Evolutionary conservation across 2,797 vertebrate species (phyloP).

Genomic region (Phaenicophaeus curvirostris): DNA sequence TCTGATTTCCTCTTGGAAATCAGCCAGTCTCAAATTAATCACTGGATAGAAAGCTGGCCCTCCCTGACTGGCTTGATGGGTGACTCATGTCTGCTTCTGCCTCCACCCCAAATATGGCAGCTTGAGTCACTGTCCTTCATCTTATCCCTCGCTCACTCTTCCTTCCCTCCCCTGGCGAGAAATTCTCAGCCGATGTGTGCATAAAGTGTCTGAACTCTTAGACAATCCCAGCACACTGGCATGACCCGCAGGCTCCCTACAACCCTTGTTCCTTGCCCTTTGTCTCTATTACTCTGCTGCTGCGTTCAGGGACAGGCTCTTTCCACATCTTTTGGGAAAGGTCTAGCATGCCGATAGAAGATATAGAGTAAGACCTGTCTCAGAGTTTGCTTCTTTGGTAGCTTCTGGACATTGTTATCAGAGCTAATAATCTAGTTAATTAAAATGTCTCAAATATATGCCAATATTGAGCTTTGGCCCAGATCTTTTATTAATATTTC

Average conservation of each 20-base stretch:
- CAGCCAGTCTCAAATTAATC: slow-evolving; percentile 34
- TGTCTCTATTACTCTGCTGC: background rate
- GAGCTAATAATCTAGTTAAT: background rate
- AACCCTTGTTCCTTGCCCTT: accelerated
- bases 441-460: background rate
- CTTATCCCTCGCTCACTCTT: background rate
- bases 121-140: slow-evolving; percentile 37
- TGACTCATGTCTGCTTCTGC: slow-evolving; percentile 52
- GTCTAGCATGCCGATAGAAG: background rate
- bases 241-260: background rate
- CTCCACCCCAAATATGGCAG: background rate
- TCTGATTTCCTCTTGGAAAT: slow-evolving; percentile 45
- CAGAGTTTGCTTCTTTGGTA: background rate
- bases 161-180: background rate
- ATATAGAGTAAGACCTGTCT: background rate
- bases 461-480: background rate
- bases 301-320: background rate
- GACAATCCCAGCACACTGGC: background rate
- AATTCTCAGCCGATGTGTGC: slow-evolving; percentile 35
- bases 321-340: background rate
- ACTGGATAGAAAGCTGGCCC: background rate
- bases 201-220: background rate
- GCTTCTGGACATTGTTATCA: background rate
- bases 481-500: background rate
- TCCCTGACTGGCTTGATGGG: background rate